Percentiles rank a stretch among this genome's conserved stretches.
Evolutionary conservation across 1,140 invertebrate genomes (phyloP).

Genomic region (Spodoptera litura): DNA sequence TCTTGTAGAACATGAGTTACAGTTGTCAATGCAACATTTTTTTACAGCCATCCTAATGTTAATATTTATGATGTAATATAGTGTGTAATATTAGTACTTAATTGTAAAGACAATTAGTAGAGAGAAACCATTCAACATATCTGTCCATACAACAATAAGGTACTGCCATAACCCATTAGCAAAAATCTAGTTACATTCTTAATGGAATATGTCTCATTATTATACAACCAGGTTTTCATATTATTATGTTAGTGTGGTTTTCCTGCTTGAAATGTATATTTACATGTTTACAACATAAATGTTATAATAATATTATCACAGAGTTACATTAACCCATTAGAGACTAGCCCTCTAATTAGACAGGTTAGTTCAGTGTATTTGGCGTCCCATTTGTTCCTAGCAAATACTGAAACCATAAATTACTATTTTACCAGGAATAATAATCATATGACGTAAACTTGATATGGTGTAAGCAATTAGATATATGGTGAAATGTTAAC

Average conservation of each 20-base stretch:
- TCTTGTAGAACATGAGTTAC: slow-evolving; percentile 74
- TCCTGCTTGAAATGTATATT: too few relatives aligned
- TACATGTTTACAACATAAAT: too few relatives aligned
- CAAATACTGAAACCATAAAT: background rate
- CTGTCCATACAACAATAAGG: background rate
- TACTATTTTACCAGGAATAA: background rate
- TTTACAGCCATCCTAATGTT: slow-evolving; percentile 74
- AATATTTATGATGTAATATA: slow-evolving; percentile 43
- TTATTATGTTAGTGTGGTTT: too few relatives aligned
- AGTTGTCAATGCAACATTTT: slow-evolving; percentile 76
- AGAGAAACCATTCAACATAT: too few relatives aligned
- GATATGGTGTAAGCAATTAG: background rate
- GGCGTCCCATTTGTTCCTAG: background rate
- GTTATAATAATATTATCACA: too few relatives aligned
- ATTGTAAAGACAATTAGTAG: background rate
- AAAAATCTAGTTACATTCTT: too few relatives aligned
- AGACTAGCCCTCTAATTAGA: too few relatives aligned
- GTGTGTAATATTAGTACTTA: slow-evolving; percentile 30
- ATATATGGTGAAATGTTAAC: background rate
- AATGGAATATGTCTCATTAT: too few relatives aligned
- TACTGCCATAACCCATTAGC: too few relatives aligned
- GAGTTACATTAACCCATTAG: too few relatives aligned
- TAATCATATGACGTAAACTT: background rate
- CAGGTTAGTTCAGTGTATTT: too few relatives aligned
- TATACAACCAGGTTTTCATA: too few relatives aligned